Conservation (phyloP, 2,797 vertebrate species). For the Falco naumanni region DNA sequence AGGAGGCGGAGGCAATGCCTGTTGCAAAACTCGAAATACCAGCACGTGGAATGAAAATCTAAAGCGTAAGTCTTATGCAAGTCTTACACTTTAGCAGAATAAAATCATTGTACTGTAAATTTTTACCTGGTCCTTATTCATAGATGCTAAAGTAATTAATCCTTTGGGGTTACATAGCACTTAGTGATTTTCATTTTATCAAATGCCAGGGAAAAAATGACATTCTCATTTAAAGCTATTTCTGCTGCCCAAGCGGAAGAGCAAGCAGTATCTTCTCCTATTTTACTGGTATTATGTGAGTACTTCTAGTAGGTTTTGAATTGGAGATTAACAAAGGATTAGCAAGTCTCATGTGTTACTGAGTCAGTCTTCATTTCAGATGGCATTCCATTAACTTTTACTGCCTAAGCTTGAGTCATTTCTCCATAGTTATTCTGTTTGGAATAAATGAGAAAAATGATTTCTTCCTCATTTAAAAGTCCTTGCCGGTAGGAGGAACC, state of each 20-base stretch:
- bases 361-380: constrained; percentile 44
- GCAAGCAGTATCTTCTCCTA: background rate
- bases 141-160: background rate
- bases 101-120: constrained; percentile 9
- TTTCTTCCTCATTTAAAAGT: background rate
- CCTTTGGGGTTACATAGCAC: background rate
- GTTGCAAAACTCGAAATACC: background rate
- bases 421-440: background rate
- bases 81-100: background rate
- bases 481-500: background rate
- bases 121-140: background rate
- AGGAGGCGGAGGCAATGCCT: background rate
- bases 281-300: background rate
- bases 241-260: background rate
- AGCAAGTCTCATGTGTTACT: constrained; percentile 24
- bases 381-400: constrained; percentile 8
- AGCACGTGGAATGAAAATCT: background rate
- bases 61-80: background rate
- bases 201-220: background rate
- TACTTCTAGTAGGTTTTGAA: background rate
- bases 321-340: constrained; percentile 6
- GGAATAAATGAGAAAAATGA: background rate
- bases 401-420: constrained; percentile 35
- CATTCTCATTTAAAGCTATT: background rate
- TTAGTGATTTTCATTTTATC: background rate